Evolutionary conservation across 2,797 vertebrate genomes (phyloP), one percentile per base, ranked within the genome.

Genomic region (Scolopax bukidnonensis): DNA sequence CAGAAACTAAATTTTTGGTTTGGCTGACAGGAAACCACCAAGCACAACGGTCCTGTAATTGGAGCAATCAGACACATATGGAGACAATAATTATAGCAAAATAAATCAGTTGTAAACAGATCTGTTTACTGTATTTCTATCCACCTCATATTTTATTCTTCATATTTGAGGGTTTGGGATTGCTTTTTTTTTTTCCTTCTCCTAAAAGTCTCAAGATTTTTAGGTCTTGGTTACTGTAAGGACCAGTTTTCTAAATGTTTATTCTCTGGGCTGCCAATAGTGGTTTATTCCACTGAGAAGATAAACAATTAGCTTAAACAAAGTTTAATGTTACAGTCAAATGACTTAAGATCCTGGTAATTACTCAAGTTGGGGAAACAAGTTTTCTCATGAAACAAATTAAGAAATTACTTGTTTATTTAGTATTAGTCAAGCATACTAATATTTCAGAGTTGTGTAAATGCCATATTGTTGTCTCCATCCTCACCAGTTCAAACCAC

Each of bases 351-450:
- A 82, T 95, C 73, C 54, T 93, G 59, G 47, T 88, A 89, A 95
- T 93, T 94, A 59, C 36, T 74, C 40, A 82, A 67, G 73, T 20
- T 86, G 43, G 20, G 17, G 56, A 43, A 95, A 40, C 47, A 87
- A 94, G 56, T 60, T 70, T 91, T 92, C 67, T 89, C 45, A 94
- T 61, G 33, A 95, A 89, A 79, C 33, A 82, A 88, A 89, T 86
- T 73, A 88, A n/a, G 41, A 65, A 91, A 80, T 63, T 61, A 15
- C 69, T 91, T 56, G n/a, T 83, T 92, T 87, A 38, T 61, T 90
- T 79, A 64, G 36, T 28, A 54, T 69, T 63, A 87, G 51, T 63
- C 83, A 95, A 93, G 43, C 53, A 61, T 8, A 40, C 12, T 19
- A 28, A 4, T 64, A 67, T 41, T 89, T 60, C 50, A 73, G 43